A percentile compares a stretch with the other conserved stretches of the same genome.
Evolutionary conservation across 1,140 invertebrate species (phyloP).

Genomic region (Lasaia peninsularis): DNA sequence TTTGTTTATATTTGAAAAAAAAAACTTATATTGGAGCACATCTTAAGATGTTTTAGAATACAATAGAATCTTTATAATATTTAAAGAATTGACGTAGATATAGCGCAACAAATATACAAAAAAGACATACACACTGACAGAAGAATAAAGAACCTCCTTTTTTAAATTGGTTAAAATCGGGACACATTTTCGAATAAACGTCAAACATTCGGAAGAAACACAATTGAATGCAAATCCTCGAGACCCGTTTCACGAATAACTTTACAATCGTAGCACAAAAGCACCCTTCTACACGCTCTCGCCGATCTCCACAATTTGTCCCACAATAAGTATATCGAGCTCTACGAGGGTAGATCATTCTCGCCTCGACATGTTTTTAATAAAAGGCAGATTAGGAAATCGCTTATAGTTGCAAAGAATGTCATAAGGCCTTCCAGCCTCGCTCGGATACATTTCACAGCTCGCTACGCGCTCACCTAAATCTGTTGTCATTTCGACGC

Average conservation of each 20-base stretch:
- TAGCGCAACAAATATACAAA: no score
- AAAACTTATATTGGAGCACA: no score
- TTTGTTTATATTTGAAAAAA: no score
- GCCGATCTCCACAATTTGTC: conserved; percentile 27
- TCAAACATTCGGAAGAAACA: conserved; percentile 34
- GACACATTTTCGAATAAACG: conserved; percentile 50
- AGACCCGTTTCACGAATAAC: conserved; percentile 41
- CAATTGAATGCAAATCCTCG: conserved; percentile 50
- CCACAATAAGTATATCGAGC: conserved; percentile 27
- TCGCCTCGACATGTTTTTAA: conserved; percentile 64
- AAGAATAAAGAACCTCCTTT: no score
- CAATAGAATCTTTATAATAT: no score
- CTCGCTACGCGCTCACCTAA: conserved; percentile 71
- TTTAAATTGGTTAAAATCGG: neutral
- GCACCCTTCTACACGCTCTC: conserved; percentile 26
- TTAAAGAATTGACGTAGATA: no score
- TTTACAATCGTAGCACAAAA: conserved; percentile 31
- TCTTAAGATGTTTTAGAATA: no score
- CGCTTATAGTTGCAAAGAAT: conserved; percentile 66
- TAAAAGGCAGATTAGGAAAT: conserved; percentile 66
- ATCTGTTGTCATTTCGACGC: conserved; percentile 70
- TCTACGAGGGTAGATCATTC: conserved; percentile 22
- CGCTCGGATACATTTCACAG: conserved; percentile 72
- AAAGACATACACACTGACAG: no score
- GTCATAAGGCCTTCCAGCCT: conserved; percentile 59